A percentile compares a stretch with the other conserved stretches of the same genome.
phyloP scores from a whole-genome alignment of 2,888 invertebrate species.

The Alviniconcha strummeri region DNA sequence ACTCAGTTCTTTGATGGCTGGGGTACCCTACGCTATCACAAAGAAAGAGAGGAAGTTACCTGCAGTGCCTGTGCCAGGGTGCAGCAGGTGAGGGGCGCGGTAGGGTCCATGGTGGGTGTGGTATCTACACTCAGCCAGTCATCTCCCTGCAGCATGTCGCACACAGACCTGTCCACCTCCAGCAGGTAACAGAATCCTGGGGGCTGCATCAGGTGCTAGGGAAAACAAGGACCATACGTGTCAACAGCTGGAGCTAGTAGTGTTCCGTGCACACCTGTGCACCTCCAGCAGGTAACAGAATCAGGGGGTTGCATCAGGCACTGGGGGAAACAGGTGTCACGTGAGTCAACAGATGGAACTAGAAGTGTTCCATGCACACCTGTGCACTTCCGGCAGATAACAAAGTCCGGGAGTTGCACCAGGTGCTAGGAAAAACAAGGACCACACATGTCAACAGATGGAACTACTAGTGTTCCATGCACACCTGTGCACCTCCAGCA shows the following conservation, averaged over 20 bases:
- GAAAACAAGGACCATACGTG: neutral
- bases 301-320: neutral
- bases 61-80: neutral
- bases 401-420: slow-evolving; percentile 15
- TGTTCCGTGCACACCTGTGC: neutral
- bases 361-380: neutral
- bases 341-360: no score
- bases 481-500: slow-evolving; percentile 14
- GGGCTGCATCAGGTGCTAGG: neutral
- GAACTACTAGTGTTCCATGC: neutral
- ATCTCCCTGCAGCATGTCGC: neutral
- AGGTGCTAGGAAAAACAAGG: neutral
- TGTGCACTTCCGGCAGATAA: slow-evolving; percentile 22
- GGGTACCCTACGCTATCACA: no score
- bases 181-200: slow-evolving; percentile 28
- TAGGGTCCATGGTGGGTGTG: neutral
- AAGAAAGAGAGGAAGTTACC: neutral
- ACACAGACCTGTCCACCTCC: slow-evolving; percentile 14
- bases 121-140: neutral
- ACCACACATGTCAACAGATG: no score
- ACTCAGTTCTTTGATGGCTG: no score
- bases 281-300: slow-evolving; percentile 28
- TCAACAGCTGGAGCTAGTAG: no score
- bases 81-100: neutral
- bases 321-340: neutral